Evolutionary conservation across 2,888 invertebrate genomes (phyloP), one percentile per base, ranked within the genome.

Genomic region (Schizotus pectinicornis): DNA sequence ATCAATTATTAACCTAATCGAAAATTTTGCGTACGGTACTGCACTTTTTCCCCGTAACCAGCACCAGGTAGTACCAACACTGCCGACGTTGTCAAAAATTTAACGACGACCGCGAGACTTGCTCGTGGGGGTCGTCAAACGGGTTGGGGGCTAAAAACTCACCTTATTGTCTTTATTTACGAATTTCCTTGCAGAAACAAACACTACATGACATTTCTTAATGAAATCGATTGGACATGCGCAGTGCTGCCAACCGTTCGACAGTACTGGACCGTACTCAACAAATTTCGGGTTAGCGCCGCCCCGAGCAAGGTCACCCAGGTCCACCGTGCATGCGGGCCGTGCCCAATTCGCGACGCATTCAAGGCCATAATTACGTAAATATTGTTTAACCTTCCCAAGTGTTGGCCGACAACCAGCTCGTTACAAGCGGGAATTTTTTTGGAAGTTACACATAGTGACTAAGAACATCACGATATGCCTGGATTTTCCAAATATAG

Each of bases 101-200:
- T 36, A 6, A 11, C 9, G 14, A 49, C 22, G 30, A 37, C 5
- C 8, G 7, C 7, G 6, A 30, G 12, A 41, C 11, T 50, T 7
- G 22, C 33, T 46, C 2, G 1, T 12, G 11, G 6, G 9, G 6
- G 6, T 33, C 3, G 30, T 49, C 31, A 34, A 43, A 37, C 8
- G 30, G 8, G 42, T 7, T 14, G 22, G 39, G 38, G 31, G 13
- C 6, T 1, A 30, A 55, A 60, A 58, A 63, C 65, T 63, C 52
- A 67, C 67, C 63, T 63, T 64, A 61, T 65, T 59, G 56, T 59
- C 55, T 65, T 64, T 60, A 65, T 64, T 64, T 67, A 54, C 54
- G 47, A 57, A 32, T 52, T 57, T 48, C 14, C 36, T 47, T 22
- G 38, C 41, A 52, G 51, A 52, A 52, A 57, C 57, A 57, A 52